Evolutionary conservation across 2,113 vertebrate species (phyloP), one percentile per base, ranked within the genome.

Genomic region (Muntiacus muntjak): DNA sequence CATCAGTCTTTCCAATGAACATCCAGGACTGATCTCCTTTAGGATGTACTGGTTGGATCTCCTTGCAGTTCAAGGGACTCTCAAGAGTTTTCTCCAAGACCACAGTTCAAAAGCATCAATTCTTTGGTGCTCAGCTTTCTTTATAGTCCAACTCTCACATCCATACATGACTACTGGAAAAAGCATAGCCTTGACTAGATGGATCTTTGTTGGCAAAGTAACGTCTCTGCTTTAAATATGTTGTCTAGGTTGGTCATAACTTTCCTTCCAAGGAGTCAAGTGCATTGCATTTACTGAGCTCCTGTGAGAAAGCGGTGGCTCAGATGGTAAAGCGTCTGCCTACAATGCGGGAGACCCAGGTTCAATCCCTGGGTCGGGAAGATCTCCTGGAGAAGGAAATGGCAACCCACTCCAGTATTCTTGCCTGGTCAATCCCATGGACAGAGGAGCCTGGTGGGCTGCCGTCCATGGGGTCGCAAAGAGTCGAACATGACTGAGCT

Each of bases 401-500:
- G 33, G 62, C 62, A n/a, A 4, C 15, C 33, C 62, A 67, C 62
- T 67, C 33, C 16, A 9, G 33, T n/a, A 5, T n/a, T 67, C 33
- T 67, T 67, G 62, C 33, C 62, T 67, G 62, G 33, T 19, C 4
- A n/a, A 67, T n/a, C 62, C 33, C 62, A 17, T 19, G 33, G 16
- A n/a, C 16, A 7, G 62, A 19, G 33, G 33, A 67, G 62, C 33
- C 62, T 67, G 62, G 62, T 19, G 16, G 62, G 62, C 60, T n/a
- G 17, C 1, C 8, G 62, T 8, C 15, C 15, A 8, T 33, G 15
- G 62, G 33, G 33, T n/a, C 4, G 9, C 33, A 9, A n/a, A 67
- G 16, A 67, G 62, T 19, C 7, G 1, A 7, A 67, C 33, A n/a
- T 2, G 16, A n/a, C 33, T 2, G 62, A 19, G 16, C 1, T 1